These are phyloP conservation scores for Eurytoma adleriae DNA, from an alignment of 2,888 invertebrate species.

Conservation along the genomic window DNA sequence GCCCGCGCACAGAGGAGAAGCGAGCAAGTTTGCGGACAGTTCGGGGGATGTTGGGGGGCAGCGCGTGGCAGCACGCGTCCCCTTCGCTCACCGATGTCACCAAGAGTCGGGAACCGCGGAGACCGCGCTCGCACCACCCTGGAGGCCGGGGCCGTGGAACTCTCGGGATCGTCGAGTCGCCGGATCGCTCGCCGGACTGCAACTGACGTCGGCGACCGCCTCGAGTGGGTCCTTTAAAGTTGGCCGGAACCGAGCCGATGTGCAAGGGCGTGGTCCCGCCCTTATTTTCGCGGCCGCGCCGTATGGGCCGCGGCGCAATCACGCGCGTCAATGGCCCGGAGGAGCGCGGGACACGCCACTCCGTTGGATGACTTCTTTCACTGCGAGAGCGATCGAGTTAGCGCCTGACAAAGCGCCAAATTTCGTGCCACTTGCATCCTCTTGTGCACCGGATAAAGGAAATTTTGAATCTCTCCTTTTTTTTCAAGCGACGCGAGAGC, in stretches of 20 bases:
- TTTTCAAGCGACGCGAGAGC: no score
- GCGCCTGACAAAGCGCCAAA: not conserved
- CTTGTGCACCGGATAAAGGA: no score
- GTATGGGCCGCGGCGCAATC: constrained; percentile 7
- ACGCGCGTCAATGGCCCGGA: not conserved
- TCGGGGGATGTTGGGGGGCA: not conserved
- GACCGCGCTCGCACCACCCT: not conserved
- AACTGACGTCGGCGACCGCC: constrained; percentile 29
- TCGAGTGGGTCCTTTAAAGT: constrained; percentile 18
- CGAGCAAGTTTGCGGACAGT: not conserved
- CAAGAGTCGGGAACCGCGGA: not conserved
- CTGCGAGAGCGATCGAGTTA: not conserved
- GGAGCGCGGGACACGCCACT: not conserved
- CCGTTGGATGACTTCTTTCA: no score
- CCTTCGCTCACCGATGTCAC: constrained; percentile 8
- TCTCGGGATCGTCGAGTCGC: not conserved
- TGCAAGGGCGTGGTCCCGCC: constrained; percentile 20
- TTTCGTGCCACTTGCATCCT: no score
- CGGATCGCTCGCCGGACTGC: constrained; percentile 22
- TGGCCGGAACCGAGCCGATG: not conserved
- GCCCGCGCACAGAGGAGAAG: not conserved
- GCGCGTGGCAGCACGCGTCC: no score
- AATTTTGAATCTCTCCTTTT: no score
- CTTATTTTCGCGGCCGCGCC: not conserved
- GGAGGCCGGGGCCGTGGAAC: not conserved